Evolutionary conservation across 2,888 invertebrate species (phyloP), one percentile per base, ranked within the genome.

Genomic region (Acanthosoma haemorrhoidale): DNA sequence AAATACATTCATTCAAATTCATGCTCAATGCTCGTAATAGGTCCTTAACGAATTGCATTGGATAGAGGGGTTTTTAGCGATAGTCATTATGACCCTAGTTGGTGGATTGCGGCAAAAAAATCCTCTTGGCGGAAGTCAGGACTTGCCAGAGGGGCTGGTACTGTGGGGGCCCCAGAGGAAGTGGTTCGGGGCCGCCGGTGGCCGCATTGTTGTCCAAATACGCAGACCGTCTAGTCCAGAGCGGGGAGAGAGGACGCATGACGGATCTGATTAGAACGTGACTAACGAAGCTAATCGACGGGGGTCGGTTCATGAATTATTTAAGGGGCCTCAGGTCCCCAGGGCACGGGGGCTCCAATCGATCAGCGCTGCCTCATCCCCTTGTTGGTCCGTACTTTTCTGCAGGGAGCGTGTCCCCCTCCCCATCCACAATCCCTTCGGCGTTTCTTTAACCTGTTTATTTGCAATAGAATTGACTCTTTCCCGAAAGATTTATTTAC

Each of bases 221-320:
- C n/a, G 43, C 43, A 43, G 51, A n/a, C n/a, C n/a, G n/a, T n/a
- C n/a, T n/a, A n/a, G n/a, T n/a, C n/a, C n/a, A n/a, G 51, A 25
- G 51, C 9, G 38, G 38, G 13, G 38, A 38, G 18, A 38, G 25
- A n/a, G 43, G 41, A 29, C 5, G 18, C 34, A 60, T n/a, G 38
- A 60, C 61, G 60, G 43, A 61, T 61, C 61, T 69, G 60, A 69
- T 69, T 69, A 69, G 69, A 32, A 41, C 15, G 36, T 60, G 69
- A 43, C 69, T 69, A 69, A 69, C 69, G 69, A 69, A 39, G 38
- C 69, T 69, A 69, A 69, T 69, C 69, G 69, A 36, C 58, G 15
- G 16, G 60, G 41, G 59, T 11, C 41, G 66, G 31, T 13, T 41
- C 69, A 69, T 69, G 69, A 69, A 69, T 69, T 60, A 69, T 69